Evolutionary conservation across 1,140 invertebrate genomes (phyloP), one percentile per base, ranked within the genome.

Genomic region (Caligus rogercresseyi): DNA sequence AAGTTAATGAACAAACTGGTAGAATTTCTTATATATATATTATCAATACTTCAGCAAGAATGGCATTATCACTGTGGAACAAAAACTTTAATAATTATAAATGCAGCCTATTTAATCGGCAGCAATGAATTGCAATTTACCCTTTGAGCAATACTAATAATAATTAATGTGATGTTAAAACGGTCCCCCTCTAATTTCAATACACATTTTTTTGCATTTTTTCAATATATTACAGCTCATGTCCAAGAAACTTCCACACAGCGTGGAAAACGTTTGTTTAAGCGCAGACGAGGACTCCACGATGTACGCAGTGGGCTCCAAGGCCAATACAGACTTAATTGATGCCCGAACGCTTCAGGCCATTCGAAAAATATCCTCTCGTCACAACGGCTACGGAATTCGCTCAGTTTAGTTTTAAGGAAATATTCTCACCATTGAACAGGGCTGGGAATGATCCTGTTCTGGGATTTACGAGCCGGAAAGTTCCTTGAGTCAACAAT

Each of bases 201-300:
- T n/a, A n/a, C n/a, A n/a, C n/a, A n/a, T n/a, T n/a, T n/a, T n/a
- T n/a, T n/a, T n/a, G n/a, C n/a, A n/a, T n/a, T n/a, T n/a, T n/a
- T n/a, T n/a, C n/a, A n/a, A n/a, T n/a, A n/a, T n/a, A n/a, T 43
- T 43, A 43, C 79, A 89, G 78, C 89, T 84, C 69, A 79, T 87
- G 68, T 89, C 86, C 2, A 76, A 85, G 66, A 90, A 89, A 72
- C 75, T 95, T 66, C 86, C 86, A 1, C 87, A 87, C 67, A 83
- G 82, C 66, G 83, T 89, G 72, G 92, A 96, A 73, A 90, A 93
- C 74, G 90, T 94, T 1, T 95, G 91, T 72, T 78, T 95, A 67
- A 83, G 89, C 31, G 83, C 84, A 26, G 83, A 89, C 71, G 83
- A 86, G 65, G 73, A 76, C 56, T 81, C 81, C 68, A 85, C 85